Conservation (phyloP, 1,140 invertebrate genomes). For the Trichoplusia ni region DNA sequence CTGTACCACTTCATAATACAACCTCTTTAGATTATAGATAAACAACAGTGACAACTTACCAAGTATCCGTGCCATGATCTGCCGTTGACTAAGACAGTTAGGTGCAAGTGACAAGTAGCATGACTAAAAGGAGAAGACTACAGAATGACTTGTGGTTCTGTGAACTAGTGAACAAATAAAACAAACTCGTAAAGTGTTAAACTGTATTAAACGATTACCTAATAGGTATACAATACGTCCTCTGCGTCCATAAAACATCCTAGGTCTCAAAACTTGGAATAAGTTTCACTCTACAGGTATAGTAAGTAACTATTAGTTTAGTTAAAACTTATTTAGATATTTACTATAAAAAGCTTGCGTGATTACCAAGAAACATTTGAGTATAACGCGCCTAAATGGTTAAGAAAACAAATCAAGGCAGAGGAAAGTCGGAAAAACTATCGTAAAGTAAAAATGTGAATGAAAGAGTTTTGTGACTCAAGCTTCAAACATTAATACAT, state of each 20-base stretch:
- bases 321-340: constrained; percentile 22
- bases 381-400: not conserved
- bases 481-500: constrained; percentile 57
- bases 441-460: constrained; percentile 42
- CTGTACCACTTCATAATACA: too few species aligned
- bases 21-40: too few species aligned
- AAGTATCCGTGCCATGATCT: not conserved
- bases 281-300: constrained; percentile 23
- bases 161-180: constrained; percentile 37
- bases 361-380: constrained; percentile 3
- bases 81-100: constrained; percentile 12
- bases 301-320: constrained; percentile 32
- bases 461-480: constrained; percentile 56
- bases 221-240: constrained; percentile 46
- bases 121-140: constrained; percentile 13
- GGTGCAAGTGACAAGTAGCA: constrained; percentile 21
- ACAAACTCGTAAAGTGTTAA: constrained; percentile 48
- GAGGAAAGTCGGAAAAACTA: constrained; percentile 45
- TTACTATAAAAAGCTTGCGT: constrained; percentile 24
- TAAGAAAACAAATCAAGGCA: not conserved
- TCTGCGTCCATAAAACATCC: constrained; percentile 43
- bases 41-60: constrained; percentile 1
- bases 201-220: constrained; percentile 46
- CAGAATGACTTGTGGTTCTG: constrained; percentile 9
- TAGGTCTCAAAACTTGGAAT: constrained; percentile 31